Base-by-base conservation (phyloP, 2,797 vertebrate species). In the Anisognathus igniventris region DNA sequence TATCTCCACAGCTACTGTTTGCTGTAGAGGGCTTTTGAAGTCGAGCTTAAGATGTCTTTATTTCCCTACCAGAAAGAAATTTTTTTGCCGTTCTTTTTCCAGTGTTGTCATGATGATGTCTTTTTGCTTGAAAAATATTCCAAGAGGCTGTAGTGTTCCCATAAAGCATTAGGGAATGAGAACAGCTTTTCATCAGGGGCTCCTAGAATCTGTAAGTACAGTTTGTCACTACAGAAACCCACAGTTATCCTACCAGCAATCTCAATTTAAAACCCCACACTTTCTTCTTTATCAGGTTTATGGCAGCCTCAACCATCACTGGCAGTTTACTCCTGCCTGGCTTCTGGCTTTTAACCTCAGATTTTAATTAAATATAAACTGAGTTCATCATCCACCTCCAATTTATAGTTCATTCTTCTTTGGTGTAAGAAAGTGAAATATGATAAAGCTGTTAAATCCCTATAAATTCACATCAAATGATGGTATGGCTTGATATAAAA, bases 21-120 rank as follows among this genome's bases (percentile, higher is more conserved):
- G 98, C 98, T 98, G 98, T 98, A 98, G 98, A 98, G 98, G 97
- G 98, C 97, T 98, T 99, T 99, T 99, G 99, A 99, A 99, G 99
- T 99, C 96, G 88, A 98, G 98, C 98, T 99, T 98, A 98, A 99
- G 98, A 99, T 98, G 98, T 99, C 99, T 99, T 99, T 98, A 99
- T 99, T 99, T 98, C 98, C 98, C 98, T 98, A 98, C 98, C 98
- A 98, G 98, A 98, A 98, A 98, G 98, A 98, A 92, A 1, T 78
- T 91, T 91, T 97, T 96, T 96, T 83, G 6, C 91, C 88, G 67
- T 97, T 94, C 93, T 97, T 97, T 97, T 96, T 97, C 86, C 86
- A 77, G 77, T 96, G 96, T 97, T 98, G 97, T 98, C 97, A 97
- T 91, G 96, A 98, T 98, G 97, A 97, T 93, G 95, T 93, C 90